Percentiles rank a stretch among this genome's conserved stretches.
phyloP scores from a whole-genome alignment of 2,888 invertebrate species.

The Teleiodes luculella region DNA sequence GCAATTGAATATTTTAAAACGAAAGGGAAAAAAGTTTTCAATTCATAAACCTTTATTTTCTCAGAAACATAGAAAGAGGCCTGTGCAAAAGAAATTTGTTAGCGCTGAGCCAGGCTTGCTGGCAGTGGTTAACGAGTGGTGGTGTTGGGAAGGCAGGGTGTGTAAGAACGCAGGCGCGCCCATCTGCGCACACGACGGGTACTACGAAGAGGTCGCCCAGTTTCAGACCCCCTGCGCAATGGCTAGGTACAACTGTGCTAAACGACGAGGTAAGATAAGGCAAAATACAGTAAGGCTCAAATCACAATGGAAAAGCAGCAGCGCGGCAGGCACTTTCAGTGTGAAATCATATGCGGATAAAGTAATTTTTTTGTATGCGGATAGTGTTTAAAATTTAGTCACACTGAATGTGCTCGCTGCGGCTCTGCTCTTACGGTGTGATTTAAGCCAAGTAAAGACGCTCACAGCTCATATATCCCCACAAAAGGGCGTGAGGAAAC shows the following conservation, averaged over 20 bases:
- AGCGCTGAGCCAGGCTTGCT: conserved; percentile 22
- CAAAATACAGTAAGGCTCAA: too few relatives aligned
- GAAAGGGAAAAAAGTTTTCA: neutral
- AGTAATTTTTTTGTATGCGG: too few relatives aligned
- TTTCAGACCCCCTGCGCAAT: conserved; percentile 42
- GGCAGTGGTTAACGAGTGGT: conserved; percentile 41
- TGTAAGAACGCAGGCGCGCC: conserved; percentile 22
- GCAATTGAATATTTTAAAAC: neutral
- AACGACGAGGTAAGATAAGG: conserved; percentile 36
- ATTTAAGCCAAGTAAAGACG: too few relatives aligned
- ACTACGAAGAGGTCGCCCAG: conserved; percentile 24
- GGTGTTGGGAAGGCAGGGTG: conserved; percentile 55
- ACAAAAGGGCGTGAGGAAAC: too few relatives aligned
- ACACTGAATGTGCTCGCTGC: too few relatives aligned
- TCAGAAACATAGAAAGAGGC: neutral
- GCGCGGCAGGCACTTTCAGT: too few relatives aligned
- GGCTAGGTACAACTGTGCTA: conserved; percentile 47
- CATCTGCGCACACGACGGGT: conserved; percentile 44
- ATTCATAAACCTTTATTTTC: neutral
- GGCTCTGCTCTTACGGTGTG: too few relatives aligned
- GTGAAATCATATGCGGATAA: too few relatives aligned
- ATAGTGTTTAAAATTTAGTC: too few relatives aligned
- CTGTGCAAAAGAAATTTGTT: neutral
- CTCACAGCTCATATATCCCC: too few relatives aligned
- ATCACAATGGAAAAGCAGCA: too few relatives aligned